These are phyloP conservation scores for Monoplex corrugatus DNA, from an alignment of 2,888 invertebrate species.

Conservation along the genomic window DNA sequence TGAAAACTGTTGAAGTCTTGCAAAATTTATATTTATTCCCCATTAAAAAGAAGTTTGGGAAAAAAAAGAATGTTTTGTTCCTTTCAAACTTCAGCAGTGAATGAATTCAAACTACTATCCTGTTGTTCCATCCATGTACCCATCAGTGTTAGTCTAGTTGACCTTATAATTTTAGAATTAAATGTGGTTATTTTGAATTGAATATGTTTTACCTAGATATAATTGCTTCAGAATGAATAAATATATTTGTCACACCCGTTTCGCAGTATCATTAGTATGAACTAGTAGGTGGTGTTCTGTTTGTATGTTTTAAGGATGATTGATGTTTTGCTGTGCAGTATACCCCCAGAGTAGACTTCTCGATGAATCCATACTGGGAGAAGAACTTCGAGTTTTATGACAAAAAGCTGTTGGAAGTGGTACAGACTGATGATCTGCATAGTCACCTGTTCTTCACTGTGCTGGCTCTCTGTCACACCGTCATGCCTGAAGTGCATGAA, in stretches of 20 bases:
- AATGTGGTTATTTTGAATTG: not conserved
- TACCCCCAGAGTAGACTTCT: slow-evolving; percentile 93
- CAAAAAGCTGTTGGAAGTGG: slow-evolving; percentile 90
- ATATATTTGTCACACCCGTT: not conserved
- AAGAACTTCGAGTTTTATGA: slow-evolving; percentile 97
- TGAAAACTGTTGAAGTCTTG: no score
- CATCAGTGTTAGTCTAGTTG: not conserved
- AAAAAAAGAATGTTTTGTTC: no score
- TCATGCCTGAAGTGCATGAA: slow-evolving; percentile 96
- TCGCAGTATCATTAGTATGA: no score
- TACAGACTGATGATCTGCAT: slow-evolving; percentile 87
- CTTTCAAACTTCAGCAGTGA: no score
- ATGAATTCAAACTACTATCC: no score
- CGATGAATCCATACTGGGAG: slow-evolving; percentile 96
- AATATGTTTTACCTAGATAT: not conserved
- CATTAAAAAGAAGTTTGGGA: no score
- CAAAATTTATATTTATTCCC: no score
- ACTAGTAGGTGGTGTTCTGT: not conserved
- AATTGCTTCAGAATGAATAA: not conserved
- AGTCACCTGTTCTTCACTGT: slow-evolving; percentile 94
- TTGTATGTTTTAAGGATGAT: not conserved
- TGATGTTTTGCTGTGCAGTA: slow-evolving; percentile 84
- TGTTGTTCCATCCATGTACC: no score
- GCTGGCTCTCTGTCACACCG: slow-evolving; percentile 98
- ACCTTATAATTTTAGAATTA: not conserved